A percentile compares a stretch with the other conserved stretches of the same genome.
These are phyloP conservation scores for Sthenelais limicola DNA, from an alignment of 2,888 invertebrate genomes.

Conservation along the genomic window DNA sequence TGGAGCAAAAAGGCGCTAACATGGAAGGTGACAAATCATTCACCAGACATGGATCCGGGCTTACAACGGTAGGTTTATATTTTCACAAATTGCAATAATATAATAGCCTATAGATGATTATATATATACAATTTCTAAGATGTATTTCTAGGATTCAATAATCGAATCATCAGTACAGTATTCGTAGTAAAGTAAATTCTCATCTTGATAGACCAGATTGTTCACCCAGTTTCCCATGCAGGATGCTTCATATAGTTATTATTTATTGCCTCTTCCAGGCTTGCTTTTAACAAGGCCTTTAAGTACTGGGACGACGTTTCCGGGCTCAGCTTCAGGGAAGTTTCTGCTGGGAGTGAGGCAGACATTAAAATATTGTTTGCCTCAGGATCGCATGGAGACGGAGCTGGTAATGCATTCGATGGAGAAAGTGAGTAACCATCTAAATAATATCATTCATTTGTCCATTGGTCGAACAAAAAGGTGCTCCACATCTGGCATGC, in stretches of 20 bases:
- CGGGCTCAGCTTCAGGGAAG: slow-evolving; percentile 20
- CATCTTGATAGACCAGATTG: no score
- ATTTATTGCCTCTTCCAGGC: no score
- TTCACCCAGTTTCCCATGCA: no score
- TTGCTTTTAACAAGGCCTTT: slow-evolving; percentile 36
- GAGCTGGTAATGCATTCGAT: slow-evolving; percentile 63
- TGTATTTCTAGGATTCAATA: no score
- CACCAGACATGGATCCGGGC: slow-evolving; percentile 6
- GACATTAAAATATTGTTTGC: slow-evolving; percentile 66
- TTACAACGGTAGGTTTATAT: slow-evolving; percentile 22
- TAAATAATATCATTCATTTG: no score
- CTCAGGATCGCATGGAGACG: slow-evolving; percentile 62
- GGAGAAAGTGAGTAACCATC: slow-evolving; percentile 60
- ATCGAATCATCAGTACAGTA: no score
- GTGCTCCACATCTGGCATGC: no score
- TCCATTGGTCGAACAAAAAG: no score
- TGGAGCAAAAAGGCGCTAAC: slow-evolving; percentile 22
- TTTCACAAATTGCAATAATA: background rate
- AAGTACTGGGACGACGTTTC: slow-evolving; percentile 34
- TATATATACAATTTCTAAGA: no score
- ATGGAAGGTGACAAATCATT: slow-evolving; percentile 1
- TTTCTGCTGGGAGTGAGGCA: slow-evolving; percentile 51
- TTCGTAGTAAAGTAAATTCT: no score
- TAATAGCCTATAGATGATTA: background rate
- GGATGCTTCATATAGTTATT: no score